Conservation (phyloP, 2,113 vertebrate species). For the Antennarius striatus region DNA sequence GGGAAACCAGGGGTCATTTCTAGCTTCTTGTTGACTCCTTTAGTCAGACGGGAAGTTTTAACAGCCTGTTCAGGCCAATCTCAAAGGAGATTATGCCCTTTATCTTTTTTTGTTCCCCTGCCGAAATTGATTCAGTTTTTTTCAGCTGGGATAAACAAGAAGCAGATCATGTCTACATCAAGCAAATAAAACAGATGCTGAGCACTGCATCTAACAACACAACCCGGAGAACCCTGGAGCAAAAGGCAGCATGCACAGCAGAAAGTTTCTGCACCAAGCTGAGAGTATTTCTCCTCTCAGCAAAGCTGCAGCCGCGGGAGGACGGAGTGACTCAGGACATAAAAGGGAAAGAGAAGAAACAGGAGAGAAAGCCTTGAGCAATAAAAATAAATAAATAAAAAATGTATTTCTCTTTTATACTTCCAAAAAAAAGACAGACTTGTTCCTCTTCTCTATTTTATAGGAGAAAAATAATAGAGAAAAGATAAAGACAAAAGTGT, state of each 20-base stretch:
- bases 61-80: neutral
- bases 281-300: conserved; percentile 28
- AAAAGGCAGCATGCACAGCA: conserved; percentile 15
- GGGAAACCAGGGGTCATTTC: conserved; percentile 31
- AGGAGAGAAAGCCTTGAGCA: neutral
- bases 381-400: conserved; percentile 9
- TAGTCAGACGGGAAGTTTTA: conserved; percentile 26
- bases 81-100: neutral
- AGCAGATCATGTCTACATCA: conserved; percentile 14
- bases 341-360: conserved; percentile 14
- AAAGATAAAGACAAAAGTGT: conserved; percentile 3
- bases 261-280: conserved; percentile 20
- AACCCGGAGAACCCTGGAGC: neutral
- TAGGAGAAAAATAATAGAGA: conserved; percentile 3
- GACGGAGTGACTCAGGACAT: conserved; percentile 35
- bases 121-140: neutral
- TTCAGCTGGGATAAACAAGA: conserved; percentile 47
- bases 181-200: neutral
- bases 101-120: neutral
- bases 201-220: conserved; percentile 15
- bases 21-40: conserved; percentile 25
- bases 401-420: conserved; percentile 14
- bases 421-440: neutral
- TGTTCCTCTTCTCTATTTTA: conserved; percentile 17
- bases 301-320: conserved; percentile 28